Evolutionary conservation across 2,888 invertebrate species (phyloP), one percentile per base, ranked within the genome.

Genomic region (Caenorhabditis sulstoni): DNA sequence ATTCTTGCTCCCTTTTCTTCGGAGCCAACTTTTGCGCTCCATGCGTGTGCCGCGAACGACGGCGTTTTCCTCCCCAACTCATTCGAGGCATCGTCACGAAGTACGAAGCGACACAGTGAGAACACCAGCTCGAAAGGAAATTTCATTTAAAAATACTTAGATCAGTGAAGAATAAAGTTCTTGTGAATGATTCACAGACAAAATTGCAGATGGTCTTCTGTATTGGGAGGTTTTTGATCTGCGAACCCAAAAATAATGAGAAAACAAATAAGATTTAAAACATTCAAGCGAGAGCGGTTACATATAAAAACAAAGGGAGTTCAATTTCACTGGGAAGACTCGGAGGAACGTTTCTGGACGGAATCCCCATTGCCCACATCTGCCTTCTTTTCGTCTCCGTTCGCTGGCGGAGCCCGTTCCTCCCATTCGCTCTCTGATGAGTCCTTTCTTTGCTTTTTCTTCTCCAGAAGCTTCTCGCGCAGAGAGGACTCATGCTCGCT

Each of bases 401-500:
- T 68, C 16, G 58, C 20, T n/a, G 29, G 4, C 1, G 44, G 37
- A 14, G 53, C 16, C 22, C 57, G 47, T 16, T 79, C 79, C 35
- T 75, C 74, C 74, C 74, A 74, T 45, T 79, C 79, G 44, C 61
- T 61, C 20, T 74, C 79, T 3, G 79, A 79, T 8, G 79, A 79
- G n/a, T 71, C 75, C 62, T 80, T 65, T 14, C 77, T 53, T 12
- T 62, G 65, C 1, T 70, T 74, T 23, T 66, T 74, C 70, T 85
- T 84, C 62, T 84, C 86, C 18, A 87, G 53, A 7, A 87, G 71
- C 35, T 81, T 86, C 55, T 86, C 85, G 11, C 86, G 76, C 22
- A 86, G 68, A 16, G 44, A 29, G 5, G 68, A 50, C 47, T 85
- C 85, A 29, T 85, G 81, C 11, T 76, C 78, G 29, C 62, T 81